These are phyloP conservation scores for Limonius californicus DNA, from an alignment of 1,140 invertebrate genomes.

Conservation along the genomic window DNA sequence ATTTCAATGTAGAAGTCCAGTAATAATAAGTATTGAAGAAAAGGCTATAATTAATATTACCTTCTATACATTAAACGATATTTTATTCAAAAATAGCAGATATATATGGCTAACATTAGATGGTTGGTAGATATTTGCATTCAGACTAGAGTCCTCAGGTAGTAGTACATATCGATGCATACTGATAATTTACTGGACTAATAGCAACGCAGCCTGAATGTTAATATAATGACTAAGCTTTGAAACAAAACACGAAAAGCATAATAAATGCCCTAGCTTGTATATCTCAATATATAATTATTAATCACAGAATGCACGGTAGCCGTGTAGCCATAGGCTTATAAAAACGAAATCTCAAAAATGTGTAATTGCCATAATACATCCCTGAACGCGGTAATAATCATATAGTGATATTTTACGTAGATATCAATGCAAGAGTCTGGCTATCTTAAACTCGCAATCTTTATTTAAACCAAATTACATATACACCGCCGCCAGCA, in stretches of 20 bases:
- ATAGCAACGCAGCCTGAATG: constrained; percentile 10
- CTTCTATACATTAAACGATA: too few relatives aligned
- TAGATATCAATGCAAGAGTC: constrained; percentile 33
- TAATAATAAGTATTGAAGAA: too few relatives aligned
- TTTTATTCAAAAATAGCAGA: too few relatives aligned
- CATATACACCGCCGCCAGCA: constrained; percentile 31
- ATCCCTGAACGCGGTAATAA: constrained; percentile 30
- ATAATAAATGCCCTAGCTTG: constrained; percentile 30
- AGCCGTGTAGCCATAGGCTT: constrained; percentile 18
- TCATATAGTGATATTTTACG: constrained; percentile 36
- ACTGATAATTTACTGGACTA: constrained; percentile 10
- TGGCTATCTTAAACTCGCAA: constrained; percentile 32
- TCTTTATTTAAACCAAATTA: constrained; percentile 33
- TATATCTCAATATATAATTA: constrained; percentile 35
- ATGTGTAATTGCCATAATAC: constrained; percentile 34
- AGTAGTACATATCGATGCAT: constrained; percentile 4
- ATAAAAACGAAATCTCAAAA: constrained; percentile 26
- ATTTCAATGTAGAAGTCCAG: too few relatives aligned
- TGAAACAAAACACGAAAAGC: constrained; percentile 16
- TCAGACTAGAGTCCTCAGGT: neutral
- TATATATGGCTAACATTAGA: too few relatives aligned
- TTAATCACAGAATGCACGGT: constrained; percentile 24
- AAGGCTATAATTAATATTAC: too few relatives aligned
- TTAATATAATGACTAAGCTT: constrained; percentile 13
- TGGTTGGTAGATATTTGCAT: constrained; percentile 12